Conservation (phyloP, 1,140 invertebrate species). For the Ericerus pela region DNA sequence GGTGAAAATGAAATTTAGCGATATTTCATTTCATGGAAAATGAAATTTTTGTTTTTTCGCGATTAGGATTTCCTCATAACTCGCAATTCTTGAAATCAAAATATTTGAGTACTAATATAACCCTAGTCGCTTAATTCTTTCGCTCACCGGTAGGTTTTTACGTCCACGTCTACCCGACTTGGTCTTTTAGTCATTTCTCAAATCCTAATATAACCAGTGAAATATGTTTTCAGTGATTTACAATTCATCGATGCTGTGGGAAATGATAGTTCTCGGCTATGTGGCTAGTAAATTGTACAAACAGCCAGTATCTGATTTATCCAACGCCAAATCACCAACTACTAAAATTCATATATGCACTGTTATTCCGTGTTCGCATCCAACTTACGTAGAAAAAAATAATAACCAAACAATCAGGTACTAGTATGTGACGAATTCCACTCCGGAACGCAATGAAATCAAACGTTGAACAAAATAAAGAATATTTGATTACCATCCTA, state of each 20-base stretch:
- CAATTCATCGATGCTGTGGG: conserved; percentile 39
- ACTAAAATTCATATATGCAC: background rate
- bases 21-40: too few species aligned
- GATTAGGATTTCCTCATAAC: too few species aligned
- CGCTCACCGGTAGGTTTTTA: too few species aligned
- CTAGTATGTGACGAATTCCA: too few species aligned
- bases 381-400: background rate
- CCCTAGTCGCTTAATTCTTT: background rate
- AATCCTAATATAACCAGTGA: background rate
- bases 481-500: too few species aligned
- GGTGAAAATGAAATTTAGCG: too few species aligned
- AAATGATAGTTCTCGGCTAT: conserved; percentile 41
- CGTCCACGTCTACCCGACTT: background rate
- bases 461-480: too few species aligned
- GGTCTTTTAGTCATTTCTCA: background rate
- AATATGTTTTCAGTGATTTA: conserved; percentile 37
- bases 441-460: too few species aligned
- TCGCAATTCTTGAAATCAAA: too few species aligned
- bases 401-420: background rate
- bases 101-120: too few species aligned
- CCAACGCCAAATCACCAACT: conserved; percentile 18
- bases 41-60: too few species aligned
- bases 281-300: conserved; percentile 40
- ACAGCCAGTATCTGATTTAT: conserved; percentile 30
- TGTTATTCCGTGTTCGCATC: background rate